Evolutionary conservation across 2,797 vertebrate genomes (phyloP).

Genomic region (Hemibagrus guttatus): DNA sequence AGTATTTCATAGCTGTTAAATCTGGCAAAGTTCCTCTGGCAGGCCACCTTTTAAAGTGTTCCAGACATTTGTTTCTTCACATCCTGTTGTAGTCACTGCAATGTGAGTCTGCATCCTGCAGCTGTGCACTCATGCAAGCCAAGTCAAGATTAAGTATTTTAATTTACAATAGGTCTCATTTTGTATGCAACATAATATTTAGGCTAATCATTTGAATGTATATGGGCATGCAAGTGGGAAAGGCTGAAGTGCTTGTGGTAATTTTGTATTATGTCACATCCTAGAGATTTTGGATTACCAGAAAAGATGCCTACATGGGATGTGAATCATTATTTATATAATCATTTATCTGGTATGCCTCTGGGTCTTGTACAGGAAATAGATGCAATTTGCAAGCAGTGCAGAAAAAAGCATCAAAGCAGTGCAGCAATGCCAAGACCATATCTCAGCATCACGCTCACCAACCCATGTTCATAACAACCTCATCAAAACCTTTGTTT

Average conservation of each 20-base stretch:
- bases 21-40: slow-evolving; percentile 22
- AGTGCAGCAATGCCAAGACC: neutral
- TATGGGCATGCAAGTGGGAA: neutral
- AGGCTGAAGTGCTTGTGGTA: neutral
- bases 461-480: neutral
- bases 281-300: slow-evolving; percentile 4
- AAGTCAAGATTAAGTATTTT: neutral
- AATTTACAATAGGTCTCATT: neutral
- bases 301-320: neutral
- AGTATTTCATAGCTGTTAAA: neutral
- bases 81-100: slow-evolving; percentile 43
- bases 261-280: neutral
- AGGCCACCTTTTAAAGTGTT: slow-evolving; percentile 26
- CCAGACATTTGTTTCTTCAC: slow-evolving; percentile 41
- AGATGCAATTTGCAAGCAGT: slow-evolving; percentile 16
- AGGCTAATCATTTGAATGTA: neutral
- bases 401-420: slow-evolving; percentile 29
- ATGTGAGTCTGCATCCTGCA: slow-evolving; percentile 39
- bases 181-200: neutral
- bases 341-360: neutral
- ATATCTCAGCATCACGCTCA: neutral
- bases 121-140: slow-evolving; percentile 32
- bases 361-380: slow-evolving; percentile 40
- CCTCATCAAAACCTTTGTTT: neutral
- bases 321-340: slow-evolving; percentile 15